Evolutionary conservation across 2,888 invertebrate genomes (phyloP), one percentile per base, ranked within the genome.

Genomic region (Pyrrhosoma nymphula): DNA sequence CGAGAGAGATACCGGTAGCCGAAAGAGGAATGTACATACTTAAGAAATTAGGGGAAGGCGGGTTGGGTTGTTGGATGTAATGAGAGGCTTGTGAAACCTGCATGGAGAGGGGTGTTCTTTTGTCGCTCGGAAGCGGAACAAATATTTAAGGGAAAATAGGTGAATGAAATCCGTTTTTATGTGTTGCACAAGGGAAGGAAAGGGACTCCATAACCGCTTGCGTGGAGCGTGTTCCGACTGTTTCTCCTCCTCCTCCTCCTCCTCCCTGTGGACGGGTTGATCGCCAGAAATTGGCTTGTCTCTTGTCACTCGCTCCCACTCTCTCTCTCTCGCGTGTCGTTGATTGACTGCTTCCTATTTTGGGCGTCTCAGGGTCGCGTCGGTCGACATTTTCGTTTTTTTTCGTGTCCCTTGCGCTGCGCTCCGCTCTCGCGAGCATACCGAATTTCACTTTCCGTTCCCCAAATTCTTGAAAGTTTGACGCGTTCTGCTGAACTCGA

Each of bases 311-410:
- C 47, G 47, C 47, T 47, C 47, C 47, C 47, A 4, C 47, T 47
- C 47, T 47, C 47, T 47, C 35, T 82, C 16, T 20, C 82, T 82
- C 82, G 82, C 82, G 82, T 82, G 82, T 82, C 82, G 35, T 35
- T 82, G 82, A 82, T 82, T 82, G 82, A 82, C 82, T 35, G 82
- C 35, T 82, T 82, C 82, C 82, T 82, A 82, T 82, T 82, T 82
- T 35, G 82, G 82, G 82, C 35, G 82, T 82, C 82, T 82, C 82
- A 82, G 82, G 82, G 82, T 82, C 82, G 82, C 30, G 12, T 82
- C 35, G 30, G 35, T 82, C 26, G 69, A 10, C 26, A 26, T 4
- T 69, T 16, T 23, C 82, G 12, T 35, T 82, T 82, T 82, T 35
- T 82, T 82, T 82, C 0, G 35, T 82, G 60, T 60, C 60, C 60